Evolutionary conservation across 2,888 invertebrate genomes (phyloP).

Genomic region (Syrphus vitripennis): DNA sequence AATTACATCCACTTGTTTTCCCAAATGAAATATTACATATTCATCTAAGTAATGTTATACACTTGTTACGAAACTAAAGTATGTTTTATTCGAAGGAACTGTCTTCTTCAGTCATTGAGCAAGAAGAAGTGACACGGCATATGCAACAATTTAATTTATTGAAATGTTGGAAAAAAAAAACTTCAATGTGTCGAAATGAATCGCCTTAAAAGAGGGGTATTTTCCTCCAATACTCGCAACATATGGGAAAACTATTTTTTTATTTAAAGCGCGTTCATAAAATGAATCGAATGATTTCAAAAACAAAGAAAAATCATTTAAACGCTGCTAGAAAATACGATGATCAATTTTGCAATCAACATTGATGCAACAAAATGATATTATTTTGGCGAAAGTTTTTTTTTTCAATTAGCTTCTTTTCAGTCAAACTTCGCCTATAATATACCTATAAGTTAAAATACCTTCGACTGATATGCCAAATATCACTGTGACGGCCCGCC

Average conservation of each 20-base stretch:
- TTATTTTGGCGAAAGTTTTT: not conserved
- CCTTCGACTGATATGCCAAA: constrained; percentile 57
- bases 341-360: not conserved
- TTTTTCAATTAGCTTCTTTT: not conserved
- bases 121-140: constrained; percentile 52
- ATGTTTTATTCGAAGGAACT: not conserved
- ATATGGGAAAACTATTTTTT: constrained; percentile 25
- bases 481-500: constrained; percentile 58
- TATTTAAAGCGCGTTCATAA: not conserved
- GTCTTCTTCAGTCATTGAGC: constrained; percentile 22
- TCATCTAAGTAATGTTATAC: constrained; percentile 12
- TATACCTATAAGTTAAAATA: constrained; percentile 44
- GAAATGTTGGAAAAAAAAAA: constrained; percentile 40
- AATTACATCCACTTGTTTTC: not conserved
- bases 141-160: constrained; percentile 56
- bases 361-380: not conserved
- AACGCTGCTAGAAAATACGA: no score
- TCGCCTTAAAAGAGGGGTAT: constrained; percentile 13
- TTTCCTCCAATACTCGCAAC: not conserved
- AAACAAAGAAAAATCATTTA: not conserved
- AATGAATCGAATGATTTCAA: not conserved
- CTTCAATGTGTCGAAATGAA: constrained; percentile 17
- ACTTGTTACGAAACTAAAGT: constrained; percentile 48
- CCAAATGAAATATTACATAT: not conserved
- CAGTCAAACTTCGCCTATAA: constrained; percentile 28